phyloP scores from a whole-genome alignment of 2,113 vertebrate species.

The Anthoscopus minutus region DNA sequence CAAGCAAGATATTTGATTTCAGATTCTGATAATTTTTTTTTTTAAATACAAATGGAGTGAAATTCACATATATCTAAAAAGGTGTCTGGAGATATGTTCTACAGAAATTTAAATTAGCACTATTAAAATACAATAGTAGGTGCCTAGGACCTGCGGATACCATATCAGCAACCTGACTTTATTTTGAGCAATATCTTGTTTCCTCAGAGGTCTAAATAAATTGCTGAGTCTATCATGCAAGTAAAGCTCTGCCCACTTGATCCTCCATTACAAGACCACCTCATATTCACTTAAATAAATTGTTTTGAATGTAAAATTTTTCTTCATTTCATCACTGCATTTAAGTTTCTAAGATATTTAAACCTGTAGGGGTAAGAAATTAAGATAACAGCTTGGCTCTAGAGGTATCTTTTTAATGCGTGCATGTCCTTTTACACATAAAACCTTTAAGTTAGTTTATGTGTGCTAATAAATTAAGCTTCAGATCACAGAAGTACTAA shows the following conservation, averaged over 20 bases:
- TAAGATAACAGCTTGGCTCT: not conserved
- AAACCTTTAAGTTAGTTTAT: not conserved
- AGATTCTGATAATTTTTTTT: not conserved
- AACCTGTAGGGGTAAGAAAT: not conserved
- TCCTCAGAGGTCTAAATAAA: not conserved
- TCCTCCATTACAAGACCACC: not conserved
- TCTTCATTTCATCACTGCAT: not conserved
- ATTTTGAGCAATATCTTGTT: not conserved
- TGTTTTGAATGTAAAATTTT: not conserved
- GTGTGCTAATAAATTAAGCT: not conserved
- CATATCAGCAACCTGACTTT: not conserved
- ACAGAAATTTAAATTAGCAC: not conserved
- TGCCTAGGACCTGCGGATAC: not conserved
- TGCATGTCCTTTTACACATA: not conserved
- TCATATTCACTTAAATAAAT: not conserved
- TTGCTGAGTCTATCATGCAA: not conserved
- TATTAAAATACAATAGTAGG: not conserved
- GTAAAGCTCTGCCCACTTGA: not conserved
- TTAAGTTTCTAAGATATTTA: not conserved
- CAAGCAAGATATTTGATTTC: not conserved
- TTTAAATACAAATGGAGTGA: not conserved
- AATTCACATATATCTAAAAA: not conserved
- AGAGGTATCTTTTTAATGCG: not conserved
- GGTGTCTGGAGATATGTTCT: not conserved
- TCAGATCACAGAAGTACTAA: not conserved